phyloP scores from a whole-genome alignment of 2,888 invertebrate genomes.

The Cantharis lateralis region DNA sequence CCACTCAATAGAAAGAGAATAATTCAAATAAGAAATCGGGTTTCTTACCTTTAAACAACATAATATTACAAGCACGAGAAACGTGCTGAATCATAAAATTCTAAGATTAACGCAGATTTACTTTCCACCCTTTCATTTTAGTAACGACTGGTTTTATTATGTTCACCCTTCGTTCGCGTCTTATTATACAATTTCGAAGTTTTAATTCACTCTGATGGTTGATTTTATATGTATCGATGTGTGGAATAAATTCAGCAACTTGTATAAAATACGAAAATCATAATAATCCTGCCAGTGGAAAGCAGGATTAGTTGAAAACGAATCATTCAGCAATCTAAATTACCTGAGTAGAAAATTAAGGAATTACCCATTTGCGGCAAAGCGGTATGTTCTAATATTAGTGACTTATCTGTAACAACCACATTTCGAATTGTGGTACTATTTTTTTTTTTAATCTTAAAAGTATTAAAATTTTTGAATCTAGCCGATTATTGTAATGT shows the following conservation, averaged over 20 bases:
- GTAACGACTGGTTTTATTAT: conserved; percentile 6
- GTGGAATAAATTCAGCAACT: too few species aligned
- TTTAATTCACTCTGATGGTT: background rate
- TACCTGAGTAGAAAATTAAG: too few species aligned
- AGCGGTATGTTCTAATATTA: too few species aligned
- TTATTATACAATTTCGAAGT: background rate
- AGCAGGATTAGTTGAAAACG: too few species aligned
- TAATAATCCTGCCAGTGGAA: too few species aligned
- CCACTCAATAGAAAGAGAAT: background rate
- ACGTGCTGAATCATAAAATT: conserved; percentile 6
- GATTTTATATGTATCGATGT: background rate
- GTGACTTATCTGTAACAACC: too few species aligned
- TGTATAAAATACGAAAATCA: background rate
- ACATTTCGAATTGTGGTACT: too few species aligned
- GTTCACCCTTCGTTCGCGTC: background rate
- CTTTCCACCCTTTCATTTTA: conserved; percentile 8
- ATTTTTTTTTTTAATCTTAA: too few species aligned
- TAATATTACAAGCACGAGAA: background rate
- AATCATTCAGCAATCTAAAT: too few species aligned
- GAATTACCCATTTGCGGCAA: too few species aligned
- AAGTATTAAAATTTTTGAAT: too few species aligned
- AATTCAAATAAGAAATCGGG: background rate
- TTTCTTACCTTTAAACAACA: conserved; percentile 1
- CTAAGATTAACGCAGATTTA: conserved; percentile 2
- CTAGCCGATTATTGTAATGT: background rate